Conservation (phyloP, 2,113 vertebrate species). For the Drymodes brunneopygia region DNA sequence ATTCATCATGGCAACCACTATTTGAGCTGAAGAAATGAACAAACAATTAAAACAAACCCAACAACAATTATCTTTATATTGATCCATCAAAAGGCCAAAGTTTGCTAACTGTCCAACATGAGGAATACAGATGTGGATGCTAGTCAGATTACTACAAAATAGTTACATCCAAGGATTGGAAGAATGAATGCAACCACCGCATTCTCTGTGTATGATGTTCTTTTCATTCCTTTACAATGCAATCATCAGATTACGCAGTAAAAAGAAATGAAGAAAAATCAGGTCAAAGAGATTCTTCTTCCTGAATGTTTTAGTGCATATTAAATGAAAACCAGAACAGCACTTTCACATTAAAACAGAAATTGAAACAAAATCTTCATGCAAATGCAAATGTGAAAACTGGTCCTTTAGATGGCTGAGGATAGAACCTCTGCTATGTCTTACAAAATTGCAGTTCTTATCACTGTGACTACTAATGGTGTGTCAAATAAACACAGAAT, state of each 20-base stretch:
- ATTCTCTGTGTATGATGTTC: neutral
- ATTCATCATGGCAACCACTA: neutral
- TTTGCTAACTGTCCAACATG: neutral
- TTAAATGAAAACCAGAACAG: neutral
- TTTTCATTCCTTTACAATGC: neutral
- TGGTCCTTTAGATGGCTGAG: neutral
- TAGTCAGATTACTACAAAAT: neutral
- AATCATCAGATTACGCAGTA: neutral
- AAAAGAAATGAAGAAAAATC: neutral
- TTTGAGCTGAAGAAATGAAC: neutral
- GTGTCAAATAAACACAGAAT: neutral
- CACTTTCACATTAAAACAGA: neutral
- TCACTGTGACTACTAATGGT: neutral
- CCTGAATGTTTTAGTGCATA: neutral
- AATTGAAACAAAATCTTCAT: neutral
- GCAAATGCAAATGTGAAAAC: neutral
- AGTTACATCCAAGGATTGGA: neutral
- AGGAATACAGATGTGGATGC: neutral
- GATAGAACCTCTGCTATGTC: neutral
- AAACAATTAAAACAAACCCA: neutral
- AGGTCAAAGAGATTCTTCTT: neutral
- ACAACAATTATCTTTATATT: neutral
- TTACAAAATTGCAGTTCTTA: neutral
- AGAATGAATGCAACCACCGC: neutral
- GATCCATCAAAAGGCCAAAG: neutral